Evolutionary conservation across 2,888 invertebrate genomes (phyloP).

Genomic region (Carcina quercana): DNA sequence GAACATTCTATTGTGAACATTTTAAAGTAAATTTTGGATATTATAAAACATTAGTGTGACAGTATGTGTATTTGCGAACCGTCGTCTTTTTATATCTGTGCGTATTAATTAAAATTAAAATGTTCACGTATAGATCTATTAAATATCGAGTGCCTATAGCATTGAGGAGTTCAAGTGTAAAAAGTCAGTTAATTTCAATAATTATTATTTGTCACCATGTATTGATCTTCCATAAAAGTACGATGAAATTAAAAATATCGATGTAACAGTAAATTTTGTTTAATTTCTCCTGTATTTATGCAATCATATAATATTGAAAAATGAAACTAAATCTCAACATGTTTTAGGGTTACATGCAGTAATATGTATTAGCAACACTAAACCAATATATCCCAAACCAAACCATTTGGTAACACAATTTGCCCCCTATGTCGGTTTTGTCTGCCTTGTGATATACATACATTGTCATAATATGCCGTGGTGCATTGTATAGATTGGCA

Average conservation of each 20-base stretch:
- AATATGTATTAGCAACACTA: no score
- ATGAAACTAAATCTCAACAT: no score
- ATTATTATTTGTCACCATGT: conserved; percentile 72
- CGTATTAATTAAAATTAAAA: conserved; percentile 60
- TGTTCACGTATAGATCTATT: conserved; percentile 72
- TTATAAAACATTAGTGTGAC: conserved; percentile 58
- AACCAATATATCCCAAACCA: no score
- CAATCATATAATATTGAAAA: background rate
- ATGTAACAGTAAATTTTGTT: conserved; percentile 68
- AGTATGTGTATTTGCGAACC: conserved; percentile 59
- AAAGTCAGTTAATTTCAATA: conserved; percentile 71
- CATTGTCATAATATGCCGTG: no score
- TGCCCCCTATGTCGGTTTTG: no score
- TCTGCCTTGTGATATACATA: conserved; percentile 2
- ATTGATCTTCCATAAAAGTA: conserved; percentile 75
- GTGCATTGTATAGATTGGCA: no score
- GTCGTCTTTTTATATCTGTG: conserved; percentile 65
- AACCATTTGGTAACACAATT: no score
- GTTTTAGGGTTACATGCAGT: no score
- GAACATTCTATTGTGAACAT: conserved; percentile 65
- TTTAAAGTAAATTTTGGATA: conserved; percentile 62
- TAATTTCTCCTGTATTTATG: conserved; percentile 28
- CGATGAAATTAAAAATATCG: conserved; percentile 74
- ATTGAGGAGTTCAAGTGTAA: conserved; percentile 71
- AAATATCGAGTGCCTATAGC: conserved; percentile 72